These are phyloP conservation scores for Melolontha melolontha DNA, from an alignment of 2,888 invertebrate species.

Conservation along the genomic window DNA sequence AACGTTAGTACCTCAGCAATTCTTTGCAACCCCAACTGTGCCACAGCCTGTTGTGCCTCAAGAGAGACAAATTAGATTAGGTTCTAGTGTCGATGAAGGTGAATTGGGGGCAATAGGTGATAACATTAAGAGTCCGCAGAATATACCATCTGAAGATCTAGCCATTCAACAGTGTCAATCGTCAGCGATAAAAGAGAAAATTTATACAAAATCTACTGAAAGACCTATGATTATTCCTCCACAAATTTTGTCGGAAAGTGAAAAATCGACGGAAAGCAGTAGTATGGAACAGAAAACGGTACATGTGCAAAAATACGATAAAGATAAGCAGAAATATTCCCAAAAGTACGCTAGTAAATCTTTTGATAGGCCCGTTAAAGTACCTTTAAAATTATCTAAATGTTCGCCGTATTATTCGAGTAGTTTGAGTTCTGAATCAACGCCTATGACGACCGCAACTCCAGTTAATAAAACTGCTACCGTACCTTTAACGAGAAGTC, in stretches of 20 bases:
- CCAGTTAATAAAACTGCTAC: constrained; percentile 73
- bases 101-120: constrained; percentile 56
- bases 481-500: constrained; percentile 62
- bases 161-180: constrained; percentile 52
- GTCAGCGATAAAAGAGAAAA: constrained; percentile 51
- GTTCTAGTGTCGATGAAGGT: constrained; percentile 61
- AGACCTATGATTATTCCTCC: constrained; percentile 67
- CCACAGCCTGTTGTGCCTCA: constrained; percentile 13
- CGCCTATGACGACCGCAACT: constrained; percentile 76
- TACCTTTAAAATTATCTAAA: constrained; percentile 71
- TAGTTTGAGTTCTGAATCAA: constrained; percentile 80
- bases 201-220: constrained; percentile 67
- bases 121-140: constrained; percentile 60
- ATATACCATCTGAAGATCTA: constrained; percentile 63
- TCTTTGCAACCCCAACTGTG: constrained; percentile 50
- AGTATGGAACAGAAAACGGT: constrained; percentile 66
- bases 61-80: constrained; percentile 52
- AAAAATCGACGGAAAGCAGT: constrained; percentile 67
- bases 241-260: constrained; percentile 66
- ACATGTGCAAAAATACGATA: constrained; percentile 62
- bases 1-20: constrained; percentile 74
- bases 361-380: constrained; percentile 63
- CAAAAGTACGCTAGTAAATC: constrained; percentile 60
- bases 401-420: constrained; percentile 83
- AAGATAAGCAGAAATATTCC: constrained; percentile 60